Conservation (phyloP, 2,888 invertebrate genomes). For the Eupithecia centaureata region DNA sequence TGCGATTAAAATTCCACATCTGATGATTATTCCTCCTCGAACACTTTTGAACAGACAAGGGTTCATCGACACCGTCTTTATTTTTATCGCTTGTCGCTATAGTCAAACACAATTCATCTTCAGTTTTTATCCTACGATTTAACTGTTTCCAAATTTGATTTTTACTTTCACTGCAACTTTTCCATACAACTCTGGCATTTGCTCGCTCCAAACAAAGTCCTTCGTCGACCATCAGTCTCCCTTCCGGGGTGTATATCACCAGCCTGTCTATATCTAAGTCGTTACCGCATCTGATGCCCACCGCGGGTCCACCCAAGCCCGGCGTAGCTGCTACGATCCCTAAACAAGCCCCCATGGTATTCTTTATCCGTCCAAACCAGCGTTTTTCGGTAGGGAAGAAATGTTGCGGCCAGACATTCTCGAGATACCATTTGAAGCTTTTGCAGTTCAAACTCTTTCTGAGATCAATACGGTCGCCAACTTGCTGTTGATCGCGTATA, state of each 20-base stretch:
- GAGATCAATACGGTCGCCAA: conserved; percentile 86
- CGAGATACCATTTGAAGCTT: conserved; percentile 96
- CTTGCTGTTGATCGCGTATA: conserved; percentile 84
- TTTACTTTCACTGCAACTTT: conserved; percentile 86
- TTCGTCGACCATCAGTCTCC: conserved; percentile 93
- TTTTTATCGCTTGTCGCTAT: conserved; percentile 54
- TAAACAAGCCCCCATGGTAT: conserved; percentile 72
- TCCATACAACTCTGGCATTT: conserved; percentile 87
- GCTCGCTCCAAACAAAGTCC: conserved; percentile 91
- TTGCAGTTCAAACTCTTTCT: conserved; percentile 90
- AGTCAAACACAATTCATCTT: conserved; percentile 66
- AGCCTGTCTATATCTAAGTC: conserved; percentile 86
- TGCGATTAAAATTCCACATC: conserved; percentile 87
- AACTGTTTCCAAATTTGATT: conserved; percentile 89
- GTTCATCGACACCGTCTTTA: conserved; percentile 59
- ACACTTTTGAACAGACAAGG: conserved; percentile 85
- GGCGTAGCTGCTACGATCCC: conserved; percentile 79
- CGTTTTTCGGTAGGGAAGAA: conserved; percentile 95
- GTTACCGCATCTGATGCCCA: conserved; percentile 86
- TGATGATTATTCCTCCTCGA: conserved; percentile 81
- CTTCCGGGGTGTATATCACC: conserved; percentile 87
- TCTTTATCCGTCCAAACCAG: conserved; percentile 94
- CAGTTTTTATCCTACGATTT: conserved; percentile 69
- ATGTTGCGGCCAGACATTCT: conserved; percentile 97
- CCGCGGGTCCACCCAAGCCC: conserved; percentile 89